These are phyloP conservation scores for Spodoptera frugiperda DNA, from an alignment of 1,140 invertebrate genomes.

Conservation along the genomic window DNA sequence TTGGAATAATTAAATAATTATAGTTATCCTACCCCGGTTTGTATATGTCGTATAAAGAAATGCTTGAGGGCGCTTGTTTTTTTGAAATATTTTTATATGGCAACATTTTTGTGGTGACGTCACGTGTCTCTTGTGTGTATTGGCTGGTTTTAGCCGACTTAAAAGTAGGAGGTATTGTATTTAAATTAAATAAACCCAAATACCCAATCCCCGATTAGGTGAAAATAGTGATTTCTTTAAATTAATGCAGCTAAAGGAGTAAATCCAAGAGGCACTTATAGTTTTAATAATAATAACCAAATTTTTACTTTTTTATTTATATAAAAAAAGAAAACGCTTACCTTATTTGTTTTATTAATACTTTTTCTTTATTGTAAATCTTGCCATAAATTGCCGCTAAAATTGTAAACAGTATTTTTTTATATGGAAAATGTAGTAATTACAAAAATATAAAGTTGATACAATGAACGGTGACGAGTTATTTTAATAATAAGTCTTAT, in stretches of 20 bases:
- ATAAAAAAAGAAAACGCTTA: conserved; percentile 25
- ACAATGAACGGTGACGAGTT: background rate
- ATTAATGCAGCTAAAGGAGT: too few relatives aligned
- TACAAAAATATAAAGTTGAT: conserved; percentile 2
- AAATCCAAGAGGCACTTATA: conserved; percentile 20
- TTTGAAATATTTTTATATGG: conserved; percentile 39
- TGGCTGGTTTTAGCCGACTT: background rate
- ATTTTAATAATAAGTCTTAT: background rate
- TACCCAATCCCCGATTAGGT: background rate
- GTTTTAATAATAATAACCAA: background rate
- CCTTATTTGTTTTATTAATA: background rate
- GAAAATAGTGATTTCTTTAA: background rate
- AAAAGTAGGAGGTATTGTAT: background rate
- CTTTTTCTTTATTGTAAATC: conserved; percentile 5
- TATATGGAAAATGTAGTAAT: background rate
- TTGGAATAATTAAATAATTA: conserved; percentile 57
- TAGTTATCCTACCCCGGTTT: conserved; percentile 60
- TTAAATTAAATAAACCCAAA: background rate
- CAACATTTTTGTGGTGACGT: conserved; percentile 2
- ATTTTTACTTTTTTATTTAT: background rate
- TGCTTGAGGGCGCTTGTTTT: conserved; percentile 51
- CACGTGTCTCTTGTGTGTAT: conserved; percentile 24
- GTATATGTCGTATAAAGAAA: conserved; percentile 52
- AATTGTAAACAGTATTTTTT: background rate
- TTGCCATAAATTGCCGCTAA: conserved; percentile 18